Conservation (phyloP, 2,113 vertebrate genomes). For the Eonycteris spelaea region DNA sequence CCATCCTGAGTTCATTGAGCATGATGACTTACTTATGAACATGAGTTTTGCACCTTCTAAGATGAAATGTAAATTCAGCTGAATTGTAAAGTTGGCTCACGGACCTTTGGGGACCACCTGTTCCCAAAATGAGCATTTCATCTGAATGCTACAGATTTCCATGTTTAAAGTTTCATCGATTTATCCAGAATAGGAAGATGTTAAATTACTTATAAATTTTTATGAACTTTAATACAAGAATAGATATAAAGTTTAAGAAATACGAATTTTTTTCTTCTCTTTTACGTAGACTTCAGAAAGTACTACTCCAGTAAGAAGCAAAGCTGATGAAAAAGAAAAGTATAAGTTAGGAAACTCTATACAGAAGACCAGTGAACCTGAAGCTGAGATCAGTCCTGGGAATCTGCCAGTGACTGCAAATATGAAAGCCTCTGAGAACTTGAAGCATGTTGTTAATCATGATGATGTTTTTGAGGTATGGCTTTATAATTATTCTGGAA, state of each 20-base stretch:
- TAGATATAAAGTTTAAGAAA: not conserved
- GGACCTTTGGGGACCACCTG: not conserved
- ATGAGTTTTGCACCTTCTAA: not conserved
- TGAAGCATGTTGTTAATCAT: constrained; percentile 84
- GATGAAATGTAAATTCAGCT: not conserved
- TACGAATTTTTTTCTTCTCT: constrained; percentile 41
- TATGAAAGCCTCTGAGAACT: constrained; percentile 85
- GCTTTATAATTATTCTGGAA: not conserved
- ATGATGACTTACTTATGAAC: not conserved
- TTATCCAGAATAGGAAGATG: constrained; percentile 17
- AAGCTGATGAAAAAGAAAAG: constrained; percentile 84
- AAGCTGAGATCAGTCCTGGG: constrained; percentile 82
- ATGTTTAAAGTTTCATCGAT: not conserved
- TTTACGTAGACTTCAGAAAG: constrained; percentile 89
- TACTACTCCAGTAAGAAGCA: constrained; percentile 82
- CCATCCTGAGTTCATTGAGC: not conserved
- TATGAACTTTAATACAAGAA: not conserved
- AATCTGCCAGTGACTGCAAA: constrained; percentile 83
- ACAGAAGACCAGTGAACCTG: constrained; percentile 80
- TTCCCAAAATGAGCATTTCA: not conserved
- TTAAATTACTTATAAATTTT: not conserved
- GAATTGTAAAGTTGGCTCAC: not conserved
- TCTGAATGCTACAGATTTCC: not conserved
- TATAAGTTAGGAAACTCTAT: constrained; percentile 78
- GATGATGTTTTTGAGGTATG: constrained; percentile 93